Percentiles rank a stretch among this genome's conserved stretches.
phyloP scores from a whole-genome alignment of 2,797 vertebrate species.

The Sebastes iracundus region DNA sequence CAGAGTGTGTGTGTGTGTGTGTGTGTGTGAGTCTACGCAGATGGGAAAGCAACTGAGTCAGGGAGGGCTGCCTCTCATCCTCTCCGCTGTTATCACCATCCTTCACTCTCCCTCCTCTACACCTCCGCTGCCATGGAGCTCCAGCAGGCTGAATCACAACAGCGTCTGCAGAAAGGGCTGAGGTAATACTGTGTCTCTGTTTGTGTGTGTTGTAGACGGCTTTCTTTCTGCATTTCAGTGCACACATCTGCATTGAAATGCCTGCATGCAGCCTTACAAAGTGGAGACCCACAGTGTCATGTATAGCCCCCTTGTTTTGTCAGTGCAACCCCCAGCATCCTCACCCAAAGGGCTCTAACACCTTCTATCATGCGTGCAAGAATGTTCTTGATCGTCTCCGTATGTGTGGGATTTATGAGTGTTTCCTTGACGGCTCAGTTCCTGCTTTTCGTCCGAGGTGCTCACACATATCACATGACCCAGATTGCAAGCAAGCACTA shows the following conservation, averaged over 20 bases:
- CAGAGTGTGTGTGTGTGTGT: slow-evolving; percentile 30
- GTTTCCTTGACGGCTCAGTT: slow-evolving; percentile 40
- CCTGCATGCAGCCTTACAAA: slow-evolving; percentile 50
- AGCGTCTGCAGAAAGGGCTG: slow-evolving; percentile 66
- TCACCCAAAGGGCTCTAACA: not conserved
- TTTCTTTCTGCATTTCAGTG: not conserved
- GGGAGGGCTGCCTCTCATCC: slow-evolving; percentile 73
- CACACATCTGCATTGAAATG: slow-evolving; percentile 22
- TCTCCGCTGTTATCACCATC: slow-evolving; percentile 59
- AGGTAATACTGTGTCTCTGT: slow-evolving; percentile 70
- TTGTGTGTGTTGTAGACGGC: not conserved
- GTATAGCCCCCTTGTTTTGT: slow-evolving; percentile 6
- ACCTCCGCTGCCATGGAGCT: slow-evolving; percentile 77
- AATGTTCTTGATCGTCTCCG: not conserved
- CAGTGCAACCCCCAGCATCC: slow-evolving; percentile 18
- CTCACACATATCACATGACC: slow-evolving; percentile 59
- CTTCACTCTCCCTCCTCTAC: slow-evolving; percentile 52
- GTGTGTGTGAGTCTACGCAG: slow-evolving; percentile 50
- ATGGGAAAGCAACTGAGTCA: slow-evolving; percentile 73
- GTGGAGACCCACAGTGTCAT: not conserved
- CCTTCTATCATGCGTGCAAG: not conserved
- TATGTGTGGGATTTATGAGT: slow-evolving; percentile 5
- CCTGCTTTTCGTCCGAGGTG: slow-evolving; percentile 48
- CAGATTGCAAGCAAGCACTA: slow-evolving; percentile 24
- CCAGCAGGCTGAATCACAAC: slow-evolving; percentile 67